Base-by-base conservation (phyloP, 2,797 vertebrate species). In the Eptatretus atami region DNA sequence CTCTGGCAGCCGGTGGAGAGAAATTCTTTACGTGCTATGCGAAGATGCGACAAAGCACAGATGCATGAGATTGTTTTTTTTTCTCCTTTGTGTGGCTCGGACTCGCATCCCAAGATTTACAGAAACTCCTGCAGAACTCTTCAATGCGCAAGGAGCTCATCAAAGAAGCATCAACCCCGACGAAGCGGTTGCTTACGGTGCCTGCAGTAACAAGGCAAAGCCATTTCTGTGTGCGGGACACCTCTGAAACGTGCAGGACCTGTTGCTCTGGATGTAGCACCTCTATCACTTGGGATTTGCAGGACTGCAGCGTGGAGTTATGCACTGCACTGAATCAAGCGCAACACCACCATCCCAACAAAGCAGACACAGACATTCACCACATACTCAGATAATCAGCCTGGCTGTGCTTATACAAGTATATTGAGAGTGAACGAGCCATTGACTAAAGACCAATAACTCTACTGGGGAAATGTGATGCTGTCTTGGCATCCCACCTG, bases 21-120 rank as follows among this genome's bases (percentile, higher is more conserved):
- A 66, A n/a, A n/a, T n/a, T 15, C 78, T 64, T 68, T 81, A 65
- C 75, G 76, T 65, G 79, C n/a, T n/a, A 81, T 66, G 77, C 78
- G 65, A 80, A 80, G 70, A 77, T 80, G 76, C n/a, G 79, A 81
- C 71, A 81, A 80, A 65, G 12, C 69, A 52, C 79, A 79, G 71
- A 76, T 81, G 66, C 78, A 81, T 64, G 79, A 81, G 68, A 77
- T 81, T 64, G 78, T 81, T n/a, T n/a, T n/a, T n/a, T n/a, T n/a
- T n/a, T n/a, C n/a, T n/a, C n/a, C 31, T 72, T 80, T 53, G 79
- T 81, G 79, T 12, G 79, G 79, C 52, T 81, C 79, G n/a, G 67
- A 80, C 79, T 19, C 78, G 79, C 65, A 81, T 81, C 67, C 79
- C 79, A 15, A 81, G 80, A 71, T n/a, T 80, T 81, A 65, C 79